phyloP scores from a whole-genome alignment of 2,888 invertebrate species.

The Altica lythri region DNA sequence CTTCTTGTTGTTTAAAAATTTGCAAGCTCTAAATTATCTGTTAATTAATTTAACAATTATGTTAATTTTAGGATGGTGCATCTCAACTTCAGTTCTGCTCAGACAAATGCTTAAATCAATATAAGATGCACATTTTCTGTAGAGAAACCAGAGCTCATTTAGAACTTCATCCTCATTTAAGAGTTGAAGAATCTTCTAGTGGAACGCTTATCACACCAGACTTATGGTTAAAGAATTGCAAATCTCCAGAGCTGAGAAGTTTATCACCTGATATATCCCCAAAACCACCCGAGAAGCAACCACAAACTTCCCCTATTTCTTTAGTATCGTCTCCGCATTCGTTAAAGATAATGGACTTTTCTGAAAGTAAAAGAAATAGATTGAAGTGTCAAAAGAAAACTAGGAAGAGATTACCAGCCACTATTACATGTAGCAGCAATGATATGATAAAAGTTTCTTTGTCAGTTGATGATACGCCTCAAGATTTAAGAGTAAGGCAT shows the following conservation, averaged over 20 bases:
- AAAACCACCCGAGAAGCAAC: conserved; percentile 37
- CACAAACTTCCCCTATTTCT: conserved; percentile 63
- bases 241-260: conserved; percentile 49
- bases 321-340: conserved; percentile 70
- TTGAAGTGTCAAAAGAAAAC: conserved; percentile 57
- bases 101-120: conserved; percentile 92
- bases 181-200: conserved; percentile 48
- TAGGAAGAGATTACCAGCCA: conserved; percentile 53
- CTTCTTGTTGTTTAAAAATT: no score
- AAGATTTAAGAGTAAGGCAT: conserved; percentile 52
- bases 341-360: conserved; percentile 62
- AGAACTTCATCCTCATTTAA: conserved; percentile 79
- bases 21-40: no score
- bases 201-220: conserved; percentile 81
- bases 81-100: conserved; percentile 90
- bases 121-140: conserved; percentile 97
- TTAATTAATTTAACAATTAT: no score
- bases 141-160: conserved; percentile 91
- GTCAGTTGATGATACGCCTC: conserved; percentile 47
- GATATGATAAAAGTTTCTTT: not conserved
- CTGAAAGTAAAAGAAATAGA: conserved; percentile 54
- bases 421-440: conserved; percentile 55
- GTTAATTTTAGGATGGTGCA: conserved; percentile 83
- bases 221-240: conserved; percentile 85
- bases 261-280: conserved; percentile 52